Conservation (phyloP, 2,888 invertebrate species). For the Pemphredon lugubris region DNA sequence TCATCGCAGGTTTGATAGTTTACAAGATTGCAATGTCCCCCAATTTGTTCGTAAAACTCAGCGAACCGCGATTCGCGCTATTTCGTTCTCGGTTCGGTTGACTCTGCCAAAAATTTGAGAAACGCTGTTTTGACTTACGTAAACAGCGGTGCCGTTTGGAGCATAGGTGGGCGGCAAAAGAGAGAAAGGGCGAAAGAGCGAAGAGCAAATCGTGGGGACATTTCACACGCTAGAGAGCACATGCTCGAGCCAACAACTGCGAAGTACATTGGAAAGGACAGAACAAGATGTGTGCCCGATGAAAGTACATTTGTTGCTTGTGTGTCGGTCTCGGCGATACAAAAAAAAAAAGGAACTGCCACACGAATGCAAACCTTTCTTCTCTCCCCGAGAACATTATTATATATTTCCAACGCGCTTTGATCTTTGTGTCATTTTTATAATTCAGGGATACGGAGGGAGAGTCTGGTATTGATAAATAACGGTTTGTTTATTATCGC, state of each 20-base stretch:
- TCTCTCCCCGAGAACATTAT: not conserved
- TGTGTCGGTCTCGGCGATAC: constrained; percentile 10
- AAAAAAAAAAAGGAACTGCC: constrained; percentile 27
- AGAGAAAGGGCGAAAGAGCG: constrained; percentile 49
- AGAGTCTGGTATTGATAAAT: too few relatives aligned
- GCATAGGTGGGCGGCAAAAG: constrained; percentile 26
- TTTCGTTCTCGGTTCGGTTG: not conserved
- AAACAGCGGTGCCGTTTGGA: constrained; percentile 37
- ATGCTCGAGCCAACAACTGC: constrained; percentile 54
- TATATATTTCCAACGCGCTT: not conserved
- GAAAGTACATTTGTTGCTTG: constrained; percentile 48
- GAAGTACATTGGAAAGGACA: constrained; percentile 74
- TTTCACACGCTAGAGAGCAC: constrained; percentile 57
- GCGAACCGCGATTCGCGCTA: too few relatives aligned
- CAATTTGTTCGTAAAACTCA: too few relatives aligned
- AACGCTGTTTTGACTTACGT: constrained; percentile 42
- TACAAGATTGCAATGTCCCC: too few relatives aligned
- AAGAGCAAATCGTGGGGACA: constrained; percentile 57
- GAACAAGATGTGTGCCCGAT: constrained; percentile 66
- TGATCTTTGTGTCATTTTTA: not conserved
- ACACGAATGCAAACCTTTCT: constrained; percentile 3
- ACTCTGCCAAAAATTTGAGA: constrained; percentile 31
- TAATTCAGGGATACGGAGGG: too few relatives aligned
- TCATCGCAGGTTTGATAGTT: too few relatives aligned
- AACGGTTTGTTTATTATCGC: too few relatives aligned